Percentiles rank a stretch among this genome's conserved stretches.
phyloP scores from a whole-genome alignment of 2,797 vertebrate genomes.

The Peromyscus melanophrys region DNA sequence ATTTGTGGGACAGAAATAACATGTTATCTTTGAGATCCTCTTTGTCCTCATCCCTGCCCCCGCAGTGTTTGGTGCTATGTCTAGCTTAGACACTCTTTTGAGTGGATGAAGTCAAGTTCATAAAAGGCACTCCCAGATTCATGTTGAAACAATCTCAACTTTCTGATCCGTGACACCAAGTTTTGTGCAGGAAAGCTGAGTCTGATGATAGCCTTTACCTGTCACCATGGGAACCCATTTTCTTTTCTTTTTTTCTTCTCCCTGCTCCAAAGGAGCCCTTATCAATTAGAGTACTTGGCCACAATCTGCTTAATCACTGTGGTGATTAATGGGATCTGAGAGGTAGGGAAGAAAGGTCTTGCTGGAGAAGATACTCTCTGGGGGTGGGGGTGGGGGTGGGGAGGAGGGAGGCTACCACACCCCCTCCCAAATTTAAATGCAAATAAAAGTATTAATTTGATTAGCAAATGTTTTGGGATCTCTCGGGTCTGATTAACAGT shows the following conservation, averaged over 20 bases:
- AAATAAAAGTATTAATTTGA: slow-evolving; percentile 67
- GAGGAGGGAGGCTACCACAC: slow-evolving; percentile 14
- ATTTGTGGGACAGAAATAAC: slow-evolving; percentile 35
- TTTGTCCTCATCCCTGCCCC: not conserved
- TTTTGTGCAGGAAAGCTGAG: slow-evolving; percentile 55
- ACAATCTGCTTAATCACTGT: slow-evolving; percentile 71
- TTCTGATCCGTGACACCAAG: slow-evolving; percentile 41
- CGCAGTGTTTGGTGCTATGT: not conserved
- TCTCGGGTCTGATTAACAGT: slow-evolving; percentile 44
- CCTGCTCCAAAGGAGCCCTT: slow-evolving; percentile 33
- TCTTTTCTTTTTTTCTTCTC: not conserved
- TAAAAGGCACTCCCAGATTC: slow-evolving; percentile 68
- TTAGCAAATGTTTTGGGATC: slow-evolving; percentile 56
- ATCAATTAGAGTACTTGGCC: slow-evolving; percentile 73
- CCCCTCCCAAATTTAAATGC: slow-evolving; percentile 52
- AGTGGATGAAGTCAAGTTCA: slow-evolving; percentile 73
- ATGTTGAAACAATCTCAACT: slow-evolving; percentile 66
- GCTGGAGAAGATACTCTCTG: not conserved
- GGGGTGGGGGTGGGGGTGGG: too few species aligned
- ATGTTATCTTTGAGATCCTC: slow-evolving; percentile 49
- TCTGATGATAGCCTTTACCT: slow-evolving; percentile 73
- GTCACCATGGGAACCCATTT: slow-evolving; percentile 71
- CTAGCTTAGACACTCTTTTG: slow-evolving; percentile 61
- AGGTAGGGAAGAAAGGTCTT: slow-evolving; percentile 36
- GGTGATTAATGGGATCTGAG: slow-evolving; percentile 77